These are phyloP conservation scores for Phaonia tiefii DNA, from an alignment of 2,888 invertebrate genomes.

Conservation along the genomic window DNA sequence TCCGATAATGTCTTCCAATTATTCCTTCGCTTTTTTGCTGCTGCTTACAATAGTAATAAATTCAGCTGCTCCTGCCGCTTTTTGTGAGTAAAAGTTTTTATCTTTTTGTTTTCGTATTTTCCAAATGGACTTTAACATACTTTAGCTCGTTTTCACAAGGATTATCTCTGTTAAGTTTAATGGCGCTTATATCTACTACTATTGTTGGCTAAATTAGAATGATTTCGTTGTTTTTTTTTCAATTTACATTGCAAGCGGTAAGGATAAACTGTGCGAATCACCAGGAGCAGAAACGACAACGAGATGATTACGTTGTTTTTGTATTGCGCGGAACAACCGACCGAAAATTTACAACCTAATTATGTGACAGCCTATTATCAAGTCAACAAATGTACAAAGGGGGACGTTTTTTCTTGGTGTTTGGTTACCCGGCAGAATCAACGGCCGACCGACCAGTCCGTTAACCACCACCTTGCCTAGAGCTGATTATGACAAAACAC, in stretches of 20 bases:
- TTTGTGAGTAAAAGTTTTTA: conserved; percentile 62
- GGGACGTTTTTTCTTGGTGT: conserved; percentile 71
- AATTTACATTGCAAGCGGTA: conserved; percentile 58
- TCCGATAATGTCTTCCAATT: conserved; percentile 47
- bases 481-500: conserved; percentile 79
- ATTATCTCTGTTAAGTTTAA: conserved; percentile 66
- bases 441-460: conserved; percentile 29
- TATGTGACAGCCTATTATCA: conserved; percentile 79
- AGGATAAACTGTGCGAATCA: conserved; percentile 7
- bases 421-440: conserved; percentile 54
- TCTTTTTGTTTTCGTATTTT: conserved; percentile 63
- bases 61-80: conserved; percentile 37
- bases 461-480: conserved; percentile 73
- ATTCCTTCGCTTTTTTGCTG: conserved; percentile 42
- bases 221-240: conserved; percentile 66
- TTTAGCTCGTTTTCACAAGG: conserved; percentile 54
- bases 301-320: conserved; percentile 25
- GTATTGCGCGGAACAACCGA: conserved; percentile 52
- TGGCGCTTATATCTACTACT: conserved; percentile 58
- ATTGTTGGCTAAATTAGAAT: conserved; percentile 66
- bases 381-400: conserved; percentile 75
- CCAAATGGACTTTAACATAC: conserved; percentile 61
- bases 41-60: conserved; percentile 60
- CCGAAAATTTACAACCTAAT: conserved; percentile 74
- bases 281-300: conserved; percentile 27